A percentile compares a stretch with the other conserved stretches of the same genome.
Conservation (phyloP, 2,888 invertebrate genomes). For the Xestia xanthographa region DNA sequence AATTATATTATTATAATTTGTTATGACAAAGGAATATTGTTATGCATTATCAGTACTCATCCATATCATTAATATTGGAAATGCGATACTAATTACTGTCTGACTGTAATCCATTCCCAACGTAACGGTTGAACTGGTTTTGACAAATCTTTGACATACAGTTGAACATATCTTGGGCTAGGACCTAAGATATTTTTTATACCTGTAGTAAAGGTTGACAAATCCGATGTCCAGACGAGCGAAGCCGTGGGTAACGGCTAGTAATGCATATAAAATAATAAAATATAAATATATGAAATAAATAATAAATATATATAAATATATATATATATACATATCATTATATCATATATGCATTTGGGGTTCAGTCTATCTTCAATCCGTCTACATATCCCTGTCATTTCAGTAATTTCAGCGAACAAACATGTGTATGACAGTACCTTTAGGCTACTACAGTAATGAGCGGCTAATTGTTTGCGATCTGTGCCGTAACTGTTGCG, state of each 20-base stretch:
- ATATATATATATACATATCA: no score
- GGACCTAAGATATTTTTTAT: neutral
- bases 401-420: slow-evolving; percentile 3
- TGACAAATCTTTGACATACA: neutral
- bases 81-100: neutral
- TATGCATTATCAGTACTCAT: neutral
- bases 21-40: neutral
- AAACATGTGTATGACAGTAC: slow-evolving; percentile 22
- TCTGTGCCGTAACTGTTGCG: slow-evolving; percentile 22
- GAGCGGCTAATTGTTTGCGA: slow-evolving; percentile 41
- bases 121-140: neutral
- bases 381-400: neutral
- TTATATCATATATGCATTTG: no score
- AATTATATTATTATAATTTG: neutral
- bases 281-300: no score
- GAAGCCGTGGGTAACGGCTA: no score
- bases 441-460: slow-evolving; percentile 23
- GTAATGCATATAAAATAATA: no score
- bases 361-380: neutral
- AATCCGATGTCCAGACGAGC: no score
- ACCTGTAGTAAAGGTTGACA: neutral
- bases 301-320: no score
- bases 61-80: neutral
- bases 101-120: no score
- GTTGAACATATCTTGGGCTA: neutral